phyloP scores from a whole-genome alignment of 2,888 invertebrate genomes.

The Hydraecia micacea region DNA sequence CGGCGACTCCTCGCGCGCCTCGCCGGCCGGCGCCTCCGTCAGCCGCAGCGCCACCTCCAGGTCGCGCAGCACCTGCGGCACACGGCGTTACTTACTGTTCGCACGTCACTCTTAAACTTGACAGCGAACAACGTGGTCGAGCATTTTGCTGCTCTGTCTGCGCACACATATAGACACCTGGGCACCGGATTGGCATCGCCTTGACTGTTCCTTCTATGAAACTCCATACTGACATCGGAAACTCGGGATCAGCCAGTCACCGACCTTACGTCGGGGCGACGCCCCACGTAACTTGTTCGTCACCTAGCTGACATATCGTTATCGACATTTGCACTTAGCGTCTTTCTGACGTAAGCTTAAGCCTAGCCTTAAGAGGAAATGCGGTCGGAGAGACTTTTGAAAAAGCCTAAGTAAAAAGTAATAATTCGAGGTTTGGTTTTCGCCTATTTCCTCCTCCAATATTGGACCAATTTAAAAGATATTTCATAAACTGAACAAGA shows the following conservation, averaged over 20 bases:
- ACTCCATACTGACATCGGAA: neutral
- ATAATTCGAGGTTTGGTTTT: too few species aligned
- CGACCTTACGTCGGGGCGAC: neutral
- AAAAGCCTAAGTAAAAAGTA: too few species aligned
- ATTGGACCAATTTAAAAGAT: too few species aligned
- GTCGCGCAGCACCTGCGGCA: slow-evolving; percentile 94
- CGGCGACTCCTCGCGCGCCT: slow-evolving; percentile 90
- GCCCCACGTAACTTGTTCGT: neutral
- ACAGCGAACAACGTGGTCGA: neutral
- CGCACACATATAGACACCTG: neutral
- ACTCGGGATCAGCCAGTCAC: neutral
- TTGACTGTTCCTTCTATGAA: neutral
- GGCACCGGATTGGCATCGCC: neutral
- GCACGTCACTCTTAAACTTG: neutral
- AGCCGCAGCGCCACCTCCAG: slow-evolving; percentile 95
- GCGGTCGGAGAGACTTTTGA: too few species aligned
- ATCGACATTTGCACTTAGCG: neutral
- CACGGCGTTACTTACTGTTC: neutral
- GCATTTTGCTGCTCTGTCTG: neutral
- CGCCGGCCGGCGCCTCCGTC: slow-evolving; percentile 87
- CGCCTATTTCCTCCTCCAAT: too few species aligned
- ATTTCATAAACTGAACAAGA: too few species aligned
- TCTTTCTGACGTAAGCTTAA: neutral
- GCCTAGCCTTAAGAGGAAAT: neutral
- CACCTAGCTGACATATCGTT: neutral